phyloP scores from a whole-genome alignment of 2,113 vertebrate species.

The Brachypodius melanocephalos region DNA sequence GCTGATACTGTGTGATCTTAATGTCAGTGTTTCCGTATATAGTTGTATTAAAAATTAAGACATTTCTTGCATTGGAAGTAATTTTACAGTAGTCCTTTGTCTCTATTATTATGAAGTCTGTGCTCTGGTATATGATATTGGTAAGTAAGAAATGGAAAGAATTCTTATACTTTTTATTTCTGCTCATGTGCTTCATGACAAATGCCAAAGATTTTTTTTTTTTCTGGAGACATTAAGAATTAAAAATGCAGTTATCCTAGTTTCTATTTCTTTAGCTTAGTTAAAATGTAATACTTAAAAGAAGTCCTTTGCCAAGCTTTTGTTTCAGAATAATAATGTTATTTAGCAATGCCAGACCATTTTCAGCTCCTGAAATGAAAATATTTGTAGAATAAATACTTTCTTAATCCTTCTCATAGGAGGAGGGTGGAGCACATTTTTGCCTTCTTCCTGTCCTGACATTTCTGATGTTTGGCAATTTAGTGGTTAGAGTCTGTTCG shows the following conservation, averaged over 20 bases:
- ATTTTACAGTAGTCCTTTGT: not conserved
- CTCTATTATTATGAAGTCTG: not conserved
- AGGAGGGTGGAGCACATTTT: slow-evolving; percentile 39
- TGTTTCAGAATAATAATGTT: slow-evolving; percentile 68
- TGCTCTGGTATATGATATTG: not conserved
- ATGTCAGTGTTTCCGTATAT: not conserved
- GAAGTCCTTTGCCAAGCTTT: slow-evolving; percentile 56
- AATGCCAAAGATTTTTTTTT: not conserved
- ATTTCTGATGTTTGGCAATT: not conserved
- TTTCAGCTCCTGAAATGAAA: slow-evolving; percentile 62
- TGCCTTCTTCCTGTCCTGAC: not conserved
- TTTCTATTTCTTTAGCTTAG: slow-evolving; percentile 58
- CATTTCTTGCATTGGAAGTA: not conserved
- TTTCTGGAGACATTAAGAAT: not conserved
- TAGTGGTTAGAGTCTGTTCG: not conserved
- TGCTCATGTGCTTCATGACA: not conserved
- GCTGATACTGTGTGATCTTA: not conserved
- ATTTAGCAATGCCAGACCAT: slow-evolving; percentile 45
- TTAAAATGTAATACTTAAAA: slow-evolving; percentile 31
- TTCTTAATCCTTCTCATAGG: slow-evolving; percentile 45
- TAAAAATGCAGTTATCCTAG: slow-evolving; percentile 35
- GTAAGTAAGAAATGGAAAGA: not conserved
- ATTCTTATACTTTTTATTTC: not conserved
- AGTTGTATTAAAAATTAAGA: not conserved
- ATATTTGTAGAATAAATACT: slow-evolving; percentile 65